Evolutionary conservation across 2,113 vertebrate genomes (phyloP), one percentile per base, ranked within the genome.

Genomic region (Limnothrissa miodon): DNA sequence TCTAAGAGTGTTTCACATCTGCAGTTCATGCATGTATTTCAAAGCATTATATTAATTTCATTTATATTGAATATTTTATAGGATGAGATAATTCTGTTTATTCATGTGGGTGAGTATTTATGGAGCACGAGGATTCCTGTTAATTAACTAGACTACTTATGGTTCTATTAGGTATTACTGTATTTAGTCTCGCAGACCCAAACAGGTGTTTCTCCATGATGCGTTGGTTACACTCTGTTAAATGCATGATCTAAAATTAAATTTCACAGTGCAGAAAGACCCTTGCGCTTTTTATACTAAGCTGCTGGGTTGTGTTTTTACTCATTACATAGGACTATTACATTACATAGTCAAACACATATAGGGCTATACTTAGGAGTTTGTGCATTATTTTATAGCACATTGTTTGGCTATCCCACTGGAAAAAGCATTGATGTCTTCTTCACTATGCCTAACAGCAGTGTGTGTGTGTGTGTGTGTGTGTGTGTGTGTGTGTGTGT

Each of bases 391-490:
- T 36, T 74, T 74, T 13, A 33, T 11, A 15, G 62, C 29, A 36
- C 8, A 36, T 33, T 33, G 10, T 74, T 13, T 29, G 15, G 33
- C 11, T 74, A 74, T 36, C 66, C 66, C 29, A 74, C 11, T 15
- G 10, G 36, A 56, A 74, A 74, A 36, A 33, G 11, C 66, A 74
- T 33, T 36, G 66, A 36, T 74, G 29, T 74, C 33, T 36, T 29
- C 17, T 74, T 36, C 25, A 74, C 66, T 74, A 10, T 36, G 33
- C 66, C 29, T 36, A 29, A 33, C 25, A 17, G 25, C 66, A 74
- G 66, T 74, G 66, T 74, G 66, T 74, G 66, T 36, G 66, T 74
- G 66, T 74, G 66, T 29, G 59, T 62, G 59, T 62, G 59, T 62
- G 59, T 29, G 59, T 62, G 59, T 62, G 59, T 29, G 78, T 79